Base-by-base conservation (phyloP, 2,797 vertebrate genomes). In the Crenuchus spilurus region DNA sequence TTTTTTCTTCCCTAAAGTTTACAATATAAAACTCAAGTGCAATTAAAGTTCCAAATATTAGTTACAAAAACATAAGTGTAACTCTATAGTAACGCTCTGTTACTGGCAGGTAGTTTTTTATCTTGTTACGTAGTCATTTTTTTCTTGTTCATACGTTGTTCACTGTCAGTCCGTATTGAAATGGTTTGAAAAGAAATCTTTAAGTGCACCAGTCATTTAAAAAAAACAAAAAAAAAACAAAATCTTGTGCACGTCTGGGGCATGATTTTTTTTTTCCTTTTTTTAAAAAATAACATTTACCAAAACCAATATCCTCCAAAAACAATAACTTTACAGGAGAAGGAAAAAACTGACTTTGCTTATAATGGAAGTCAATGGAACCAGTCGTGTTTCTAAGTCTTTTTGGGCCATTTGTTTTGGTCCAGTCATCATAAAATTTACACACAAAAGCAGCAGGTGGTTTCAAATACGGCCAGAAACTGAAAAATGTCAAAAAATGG, bases 31-130 rank as follows among this genome's bases (percentile, higher is more conserved):
- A 91, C 93, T 94, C 91, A 94, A 94, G 90, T 93, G 92, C 92
- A 93, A 94, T 93, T 93, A 90, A 94, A 90, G 90, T 91, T 91
- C 92, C 93, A 94, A 92, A 87, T 88, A 92, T 90, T 92, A 92
- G 85, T 93, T 90, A 92, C 91, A 93, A 91, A n/a, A 90, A 93
- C 91, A 90, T 79, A 92, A 85, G 90, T 87, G 84, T 92, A 86
- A 91, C 86, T 89, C 89, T 88, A 87, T 88, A 87, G 91, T 87
- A 94, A 94, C 90, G 65, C 87, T 87, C 82, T 78, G 86, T 92
- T 91, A 90, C 91, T 86, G 88, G 88, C 90, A 95, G 93, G 95
- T 94, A 95, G 93, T 93, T 89, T 89, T 82, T 87, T 76, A 82
- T 81, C 75, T 85, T 87, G 77, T 82, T 81, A 79, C 79, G 85